Evolutionary conservation across 2,113 vertebrate species (phyloP), one percentile per base, ranked within the genome.

Genomic region (Callipepla californica): DNA sequence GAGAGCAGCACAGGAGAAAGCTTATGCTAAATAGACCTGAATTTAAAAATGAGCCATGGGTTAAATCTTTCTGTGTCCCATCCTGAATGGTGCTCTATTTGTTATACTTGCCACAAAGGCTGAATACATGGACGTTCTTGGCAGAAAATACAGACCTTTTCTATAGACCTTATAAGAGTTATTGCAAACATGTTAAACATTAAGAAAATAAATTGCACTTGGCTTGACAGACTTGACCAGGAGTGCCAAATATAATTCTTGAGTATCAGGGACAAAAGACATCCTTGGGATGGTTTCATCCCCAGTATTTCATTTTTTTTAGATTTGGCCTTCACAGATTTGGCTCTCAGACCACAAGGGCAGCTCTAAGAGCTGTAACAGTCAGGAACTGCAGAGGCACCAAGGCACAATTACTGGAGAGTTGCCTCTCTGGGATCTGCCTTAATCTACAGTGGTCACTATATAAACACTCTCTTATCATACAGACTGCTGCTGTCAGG

Each of bases 131-230:
- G 17, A 34, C 22, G 17, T 87, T 87, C 81, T 65, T 88, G 72
- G 68, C 67, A 85, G 77, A 69, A 85, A 69, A 26, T 85, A 42
- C 70, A 61, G 69, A 69, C 13, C 14, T 58, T 92, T 87, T 58
- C 59, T 59, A 8, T 19, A 61, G 72, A 23, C 42, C 70, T 80
- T 70, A 23, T 11, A 83, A 83, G 91, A 89, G 15, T 77, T 92
- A 94, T 28, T 93, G 63, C 62, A 83, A 85, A 83, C n/a, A 44
- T 0, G 0, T 5, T 70, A 61, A 82, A 87, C 36, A 51, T 91
- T 75, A 74, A 68, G 63, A 90, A 89, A 89, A 95, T 15, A 87
- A 90, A 89, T 89, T 59, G 63, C 38, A 23, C 34, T 66, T 87
- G 79, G 44, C 47, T 76, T 87, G 82, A 83, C 45, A 80, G 68